These are phyloP conservation scores for Acomys russatus DNA, from an alignment of 2,797 vertebrate genomes.

Conservation along the genomic window DNA sequence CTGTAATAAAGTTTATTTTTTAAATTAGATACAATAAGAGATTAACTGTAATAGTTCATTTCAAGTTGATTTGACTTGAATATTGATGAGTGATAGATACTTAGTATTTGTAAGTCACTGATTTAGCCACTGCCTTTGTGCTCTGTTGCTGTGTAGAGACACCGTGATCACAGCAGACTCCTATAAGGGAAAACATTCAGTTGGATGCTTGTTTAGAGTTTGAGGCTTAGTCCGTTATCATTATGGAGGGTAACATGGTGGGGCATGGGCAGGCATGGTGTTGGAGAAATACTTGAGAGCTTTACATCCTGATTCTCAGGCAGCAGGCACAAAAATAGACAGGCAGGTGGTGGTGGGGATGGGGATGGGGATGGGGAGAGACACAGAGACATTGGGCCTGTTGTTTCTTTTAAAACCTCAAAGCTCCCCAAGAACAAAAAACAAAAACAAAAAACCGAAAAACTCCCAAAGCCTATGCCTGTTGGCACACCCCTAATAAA, in stretches of 20 bases:
- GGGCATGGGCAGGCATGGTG: not conserved
- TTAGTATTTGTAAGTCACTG: not conserved
- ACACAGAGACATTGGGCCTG: not conserved
- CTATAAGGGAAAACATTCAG: not conserved
- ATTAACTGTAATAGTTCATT: not conserved
- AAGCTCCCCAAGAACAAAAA: not conserved
- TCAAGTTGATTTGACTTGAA: not conserved
- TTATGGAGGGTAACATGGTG: not conserved
- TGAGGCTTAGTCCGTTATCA: not conserved
- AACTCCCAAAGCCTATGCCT: not conserved
- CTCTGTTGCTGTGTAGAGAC: not conserved
- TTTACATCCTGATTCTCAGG: not conserved
- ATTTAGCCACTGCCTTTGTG: not conserved
- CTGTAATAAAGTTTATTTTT: constrained; percentile 6
- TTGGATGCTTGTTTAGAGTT: not conserved
- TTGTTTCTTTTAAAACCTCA: not conserved
- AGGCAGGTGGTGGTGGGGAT: not conserved
- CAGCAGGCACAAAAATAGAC: not conserved
- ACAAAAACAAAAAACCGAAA: too few species aligned
- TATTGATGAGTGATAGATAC: not conserved
- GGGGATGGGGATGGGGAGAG: not conserved
- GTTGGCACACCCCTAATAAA: not conserved
- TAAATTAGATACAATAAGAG: not conserved
- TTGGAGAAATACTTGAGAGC: not conserved
- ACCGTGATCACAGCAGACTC: not conserved